phyloP scores from a whole-genome alignment of 2,888 invertebrate genomes.

The Scaptodrosophila latifasciaeformis region DNA sequence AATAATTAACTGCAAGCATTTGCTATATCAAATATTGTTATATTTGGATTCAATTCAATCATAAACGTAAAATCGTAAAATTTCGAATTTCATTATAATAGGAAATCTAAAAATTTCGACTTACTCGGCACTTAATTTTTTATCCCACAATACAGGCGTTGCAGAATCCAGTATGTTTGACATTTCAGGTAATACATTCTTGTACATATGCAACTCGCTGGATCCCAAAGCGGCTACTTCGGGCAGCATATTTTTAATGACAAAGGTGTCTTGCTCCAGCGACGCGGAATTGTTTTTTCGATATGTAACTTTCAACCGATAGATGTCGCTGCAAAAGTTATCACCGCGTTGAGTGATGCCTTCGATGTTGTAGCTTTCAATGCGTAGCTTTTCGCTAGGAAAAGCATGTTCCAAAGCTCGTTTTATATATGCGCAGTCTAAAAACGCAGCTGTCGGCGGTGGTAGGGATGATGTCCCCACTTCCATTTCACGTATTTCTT shows the following conservation, averaged over 20 bases:
- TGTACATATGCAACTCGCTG: constrained; percentile 54
- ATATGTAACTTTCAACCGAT: constrained; percentile 43
- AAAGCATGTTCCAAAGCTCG: constrained; percentile 38
- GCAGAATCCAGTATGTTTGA: constrained; percentile 30
- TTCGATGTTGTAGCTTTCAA: constrained; percentile 34
- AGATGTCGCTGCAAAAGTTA: constrained; percentile 68
- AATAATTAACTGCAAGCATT: too few relatives aligned
- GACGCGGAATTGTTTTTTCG: constrained; percentile 17
- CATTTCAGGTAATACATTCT: constrained; percentile 52
- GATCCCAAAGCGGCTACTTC: constrained; percentile 50
- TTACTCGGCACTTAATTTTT: constrained; percentile 52
- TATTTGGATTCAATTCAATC: too few relatives aligned
- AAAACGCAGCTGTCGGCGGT: not conserved
- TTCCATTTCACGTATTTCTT: too few relatives aligned
- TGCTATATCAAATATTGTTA: too few relatives aligned
- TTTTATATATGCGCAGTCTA: constrained; percentile 20
- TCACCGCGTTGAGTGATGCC: constrained; percentile 48
- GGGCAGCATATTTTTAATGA: constrained; percentile 57
- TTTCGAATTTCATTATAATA: too few relatives aligned
- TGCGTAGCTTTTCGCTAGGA: constrained; percentile 24
- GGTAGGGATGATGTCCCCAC: too few relatives aligned
- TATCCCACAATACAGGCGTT: constrained; percentile 4
- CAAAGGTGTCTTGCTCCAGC: constrained; percentile 29
- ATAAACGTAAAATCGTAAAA: too few relatives aligned
- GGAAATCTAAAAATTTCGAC: too few relatives aligned